These are phyloP conservation scores for Aviceda subcristata DNA, from an alignment of 2,113 vertebrate species.

Conservation along the genomic window DNA sequence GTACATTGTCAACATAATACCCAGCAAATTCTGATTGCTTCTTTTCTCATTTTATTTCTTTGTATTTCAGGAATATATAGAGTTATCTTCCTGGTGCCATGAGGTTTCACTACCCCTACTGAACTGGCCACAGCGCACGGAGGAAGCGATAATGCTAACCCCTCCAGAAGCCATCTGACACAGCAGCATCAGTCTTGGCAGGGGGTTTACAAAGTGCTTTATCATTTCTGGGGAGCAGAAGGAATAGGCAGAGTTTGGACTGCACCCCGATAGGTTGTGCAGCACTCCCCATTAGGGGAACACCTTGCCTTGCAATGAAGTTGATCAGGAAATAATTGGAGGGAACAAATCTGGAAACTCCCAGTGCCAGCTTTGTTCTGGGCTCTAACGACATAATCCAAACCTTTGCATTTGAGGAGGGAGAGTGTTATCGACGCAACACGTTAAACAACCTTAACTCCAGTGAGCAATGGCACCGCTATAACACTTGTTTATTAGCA, in stretches of 20 bases:
- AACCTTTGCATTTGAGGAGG: not conserved
- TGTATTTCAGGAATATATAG: not conserved
- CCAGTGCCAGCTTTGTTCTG: not conserved
- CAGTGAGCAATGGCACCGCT: constrained; percentile 54
- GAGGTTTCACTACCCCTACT: not conserved
- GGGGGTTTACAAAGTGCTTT: not conserved
- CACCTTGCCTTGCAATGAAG: not conserved
- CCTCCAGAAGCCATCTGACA: not conserved
- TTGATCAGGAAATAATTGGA: not conserved
- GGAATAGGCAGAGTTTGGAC: not conserved
- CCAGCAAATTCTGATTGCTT: not conserved
- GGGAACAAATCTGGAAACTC: not conserved
- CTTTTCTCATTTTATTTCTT: not conserved
- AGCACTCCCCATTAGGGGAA: not conserved
- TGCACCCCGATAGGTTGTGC: not conserved
- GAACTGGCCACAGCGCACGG: not conserved
- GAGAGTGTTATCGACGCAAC: not conserved
- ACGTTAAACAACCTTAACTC: constrained; percentile 56
- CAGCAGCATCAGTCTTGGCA: not conserved
- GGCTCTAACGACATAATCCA: not conserved
- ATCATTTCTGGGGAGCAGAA: not conserved
- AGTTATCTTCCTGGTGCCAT: not conserved
- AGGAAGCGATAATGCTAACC: not conserved
- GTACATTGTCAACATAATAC: not conserved
- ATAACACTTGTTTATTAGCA: constrained; percentile 73